Base-by-base conservation (phyloP, 2,113 vertebrate genomes). In the Semicossyphus pulcher region DNA sequence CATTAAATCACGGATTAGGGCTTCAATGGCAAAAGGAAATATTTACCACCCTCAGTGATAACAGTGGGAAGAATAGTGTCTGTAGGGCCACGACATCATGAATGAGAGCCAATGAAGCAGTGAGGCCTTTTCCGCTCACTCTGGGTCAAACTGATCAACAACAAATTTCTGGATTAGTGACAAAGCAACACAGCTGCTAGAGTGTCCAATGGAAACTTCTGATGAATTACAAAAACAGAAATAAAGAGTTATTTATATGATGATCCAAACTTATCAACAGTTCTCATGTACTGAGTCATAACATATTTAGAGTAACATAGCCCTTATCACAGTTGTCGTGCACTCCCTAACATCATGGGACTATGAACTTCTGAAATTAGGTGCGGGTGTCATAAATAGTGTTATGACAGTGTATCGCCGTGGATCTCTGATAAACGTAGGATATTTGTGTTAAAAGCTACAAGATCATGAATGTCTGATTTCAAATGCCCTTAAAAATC, bases 21-120 rank as follows among this genome's bases (percentile, higher is more conserved):
- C 58, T 66, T 90, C 72, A 90, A 87, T 85, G 84, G 78, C 66
- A 81, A 90, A 91, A 75, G 84, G 68, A 81, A 92, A 91, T 88
- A 87, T 91, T 90, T 91, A 76, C 75, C 53, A 65, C 70, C 51
- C 39, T 41, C 70, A 57, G 61, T 42, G 68, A 88, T 68, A 86
- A 87, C 84, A 86, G 29, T 37, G 14, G 54, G 62, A 65, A 72
- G 54, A 73, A 73, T 57, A 44, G 45, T 66, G 62, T 76, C 64
- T 59, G 26, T 10, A 37, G 42, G 25, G 29, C 32, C 4, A 4
- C 3, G 18, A 25, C 69, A 45, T 37, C 48, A 36, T 79, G 57
- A 74, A 25, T 57, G 25, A 21, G 65, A 79, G 31, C 61, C 52
- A 78, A 23, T 54, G 59, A 72, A 16, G 41, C 65, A 47, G n/a